Evolutionary conservation across 2,113 vertebrate genomes (phyloP), one percentile per base, ranked within the genome.

Genomic region (Triplophysa rosa): DNA sequence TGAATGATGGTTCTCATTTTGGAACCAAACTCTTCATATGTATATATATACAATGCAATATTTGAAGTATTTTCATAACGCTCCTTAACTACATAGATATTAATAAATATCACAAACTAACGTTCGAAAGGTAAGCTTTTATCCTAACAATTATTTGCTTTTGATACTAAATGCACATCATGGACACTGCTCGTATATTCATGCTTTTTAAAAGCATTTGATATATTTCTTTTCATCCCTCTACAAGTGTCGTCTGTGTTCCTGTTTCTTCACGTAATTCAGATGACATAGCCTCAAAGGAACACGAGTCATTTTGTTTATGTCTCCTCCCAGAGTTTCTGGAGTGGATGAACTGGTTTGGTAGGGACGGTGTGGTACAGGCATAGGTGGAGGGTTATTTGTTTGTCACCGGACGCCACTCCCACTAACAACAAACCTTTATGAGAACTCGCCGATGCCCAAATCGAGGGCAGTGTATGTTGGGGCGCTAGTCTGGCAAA

Each of bases 31-130:
- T 7, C 3, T 7, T 37, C 33, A 33, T 33, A 4, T 33, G 33
- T 33, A 33, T 54, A 33, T 37, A 54, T 76, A 37, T 70, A 77
- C 33, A 75, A 75, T 82, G 73, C 80, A 37, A 81, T 87, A 87
- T 78, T 82, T 86, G 74, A 79, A 58, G 79, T 80, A 87, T 82
- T 77, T 77, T 77, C 26, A 75, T 59, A 67, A 86, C 86, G 83
- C 86, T 89, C 88, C 86, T 79, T 85, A 67, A 87, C 86, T 90
- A 90, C 82, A 85, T 86, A 84, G 87, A 78, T 91, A 90, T 87
- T 85, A 87, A 85, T 89, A 85, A 89, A 90, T 86, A 86, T 79
- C 79, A 80, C 63, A 83, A 86, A 88, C 82, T 86, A 85, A 83
- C 85, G 79, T 82, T 89, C 59, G 82, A 88, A 88, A 85, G 77